These are phyloP conservation scores for Ceyx melanurus DNA, from an alignment of 2,113 vertebrate genomes.

Conservation along the genomic window DNA sequence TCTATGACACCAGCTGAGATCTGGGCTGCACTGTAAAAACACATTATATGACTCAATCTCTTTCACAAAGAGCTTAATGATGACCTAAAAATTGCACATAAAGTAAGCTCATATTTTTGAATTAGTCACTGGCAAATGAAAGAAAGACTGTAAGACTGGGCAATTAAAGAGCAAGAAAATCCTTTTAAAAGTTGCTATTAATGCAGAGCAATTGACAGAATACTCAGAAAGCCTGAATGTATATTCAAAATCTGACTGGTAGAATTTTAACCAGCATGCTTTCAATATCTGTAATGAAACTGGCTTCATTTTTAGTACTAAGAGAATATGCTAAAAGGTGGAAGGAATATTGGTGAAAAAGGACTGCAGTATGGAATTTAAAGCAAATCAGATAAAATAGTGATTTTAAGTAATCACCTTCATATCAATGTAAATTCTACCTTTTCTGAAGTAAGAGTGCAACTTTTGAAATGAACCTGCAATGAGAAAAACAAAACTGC, in stretches of 20 bases:
- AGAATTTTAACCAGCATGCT: conserved; percentile 19
- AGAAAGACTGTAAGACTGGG: conserved; percentile 7
- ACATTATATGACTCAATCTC: conserved; percentile 52
- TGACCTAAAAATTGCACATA: conserved; percentile 49
- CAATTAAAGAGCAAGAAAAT: conserved; percentile 50
- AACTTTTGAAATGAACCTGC: not conserved
- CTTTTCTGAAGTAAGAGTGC: not conserved
- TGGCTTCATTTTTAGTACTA: not conserved
- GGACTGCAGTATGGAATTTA: not conserved
- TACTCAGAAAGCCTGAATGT: not conserved
- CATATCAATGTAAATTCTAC: not conserved
- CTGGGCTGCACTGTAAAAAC: conserved; percentile 27
- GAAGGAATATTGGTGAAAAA: not conserved
- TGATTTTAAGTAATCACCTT: not conserved
- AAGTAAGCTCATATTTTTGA: conserved; percentile 55
- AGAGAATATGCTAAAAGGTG: not conserved
- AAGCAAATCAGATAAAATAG: not conserved
- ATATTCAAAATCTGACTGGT: not conserved
- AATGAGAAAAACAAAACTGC: not conserved
- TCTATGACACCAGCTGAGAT: conserved; percentile 45
- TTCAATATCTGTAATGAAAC: conserved; percentile 1
- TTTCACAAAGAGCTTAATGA: conserved; percentile 55
- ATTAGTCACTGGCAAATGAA: conserved; percentile 53
- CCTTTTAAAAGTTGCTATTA: conserved; percentile 43
- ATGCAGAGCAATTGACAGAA: conserved; percentile 10